Percentiles rank a stretch among this genome's conserved stretches.
Evolutionary conservation across 23 tunicate species (phyloP).

Genomic region (Styela plicata): DNA sequence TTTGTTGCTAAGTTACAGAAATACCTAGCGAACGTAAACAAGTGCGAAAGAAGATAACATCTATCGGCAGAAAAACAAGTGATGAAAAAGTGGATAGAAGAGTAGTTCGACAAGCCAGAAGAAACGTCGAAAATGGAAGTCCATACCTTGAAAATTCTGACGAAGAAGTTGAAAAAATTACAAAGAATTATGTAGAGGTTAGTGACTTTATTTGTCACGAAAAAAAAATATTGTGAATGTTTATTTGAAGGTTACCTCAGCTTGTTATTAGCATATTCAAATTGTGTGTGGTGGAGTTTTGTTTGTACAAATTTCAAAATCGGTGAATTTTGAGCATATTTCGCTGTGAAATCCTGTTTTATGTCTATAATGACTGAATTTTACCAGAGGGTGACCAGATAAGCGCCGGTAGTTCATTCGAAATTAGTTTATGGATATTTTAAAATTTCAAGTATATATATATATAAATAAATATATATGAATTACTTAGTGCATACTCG

Average conservation of each 20-base stretch:
- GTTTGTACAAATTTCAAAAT: no score
- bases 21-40: not conserved
- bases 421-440: no score
- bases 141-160: slow-evolving; percentile 7
- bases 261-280: not conserved
- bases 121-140: slow-evolving; percentile 3
- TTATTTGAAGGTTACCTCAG: no score
- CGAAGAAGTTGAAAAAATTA: slow-evolving; percentile 13
- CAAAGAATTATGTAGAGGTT: not conserved
- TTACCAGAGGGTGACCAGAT: no score
- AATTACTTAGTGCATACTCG: no score
- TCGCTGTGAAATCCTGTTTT: not conserved
- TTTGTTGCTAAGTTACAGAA: not conserved
- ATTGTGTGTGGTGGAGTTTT: not conserved
- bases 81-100: not conserved
- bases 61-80: not conserved
- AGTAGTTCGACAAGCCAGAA: not conserved
- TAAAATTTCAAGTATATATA: no score
- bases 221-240: no score
- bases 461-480: no score
- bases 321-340: no score
- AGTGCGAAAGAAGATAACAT: slow-evolving; percentile 16
- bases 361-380: not conserved
- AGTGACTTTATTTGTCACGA: no score
- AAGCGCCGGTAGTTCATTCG: no score